phyloP scores from a whole-genome alignment of 2,888 invertebrate species.

The Ectobius pallidus region DNA sequence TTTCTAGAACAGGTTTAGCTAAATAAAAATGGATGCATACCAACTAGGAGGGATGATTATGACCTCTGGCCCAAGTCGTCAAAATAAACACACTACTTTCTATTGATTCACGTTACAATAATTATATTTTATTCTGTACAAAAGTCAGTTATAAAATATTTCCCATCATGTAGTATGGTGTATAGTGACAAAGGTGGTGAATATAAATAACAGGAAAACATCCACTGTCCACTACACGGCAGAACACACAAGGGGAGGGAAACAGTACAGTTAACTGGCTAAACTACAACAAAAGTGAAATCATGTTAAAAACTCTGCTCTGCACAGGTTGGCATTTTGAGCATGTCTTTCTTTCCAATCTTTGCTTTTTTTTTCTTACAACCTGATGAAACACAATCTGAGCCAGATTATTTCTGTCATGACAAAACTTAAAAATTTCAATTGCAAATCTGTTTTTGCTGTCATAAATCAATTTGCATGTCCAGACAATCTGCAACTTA shows the following conservation, averaged over 20 bases:
- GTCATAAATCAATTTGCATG: not conserved
- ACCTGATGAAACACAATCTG: slow-evolving; percentile 37
- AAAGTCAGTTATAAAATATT: slow-evolving; percentile 52
- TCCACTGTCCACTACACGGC: slow-evolving; percentile 45
- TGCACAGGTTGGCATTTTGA: slow-evolving; percentile 36
- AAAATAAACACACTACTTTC: slow-evolving; percentile 8
- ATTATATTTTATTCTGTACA: slow-evolving; percentile 50
- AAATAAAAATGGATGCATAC: too few species aligned
- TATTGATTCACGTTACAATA: slow-evolving; percentile 41
- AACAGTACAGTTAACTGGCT: not conserved
- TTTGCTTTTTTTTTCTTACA: not conserved
- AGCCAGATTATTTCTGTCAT: slow-evolving; percentile 29
- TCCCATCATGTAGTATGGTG: slow-evolving; percentile 50
- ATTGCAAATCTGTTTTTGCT: too few species aligned
- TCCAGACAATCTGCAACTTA: too few species aligned
- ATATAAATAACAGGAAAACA: slow-evolving; percentile 47
- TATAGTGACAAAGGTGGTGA: slow-evolving; percentile 50
- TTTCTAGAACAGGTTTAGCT: too few species aligned
- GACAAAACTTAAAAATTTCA: too few species aligned
- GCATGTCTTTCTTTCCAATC: slow-evolving; percentile 23
- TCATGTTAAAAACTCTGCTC: slow-evolving; percentile 23
- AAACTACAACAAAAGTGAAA: slow-evolving; percentile 18
- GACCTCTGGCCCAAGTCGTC: too few species aligned
- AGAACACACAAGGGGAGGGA: slow-evolving; percentile 37
- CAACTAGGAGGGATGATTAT: too few species aligned